Evolutionary conservation across 2,888 invertebrate species (phyloP), one percentile per base, ranked within the genome.

Genomic region (Pollenia griseotomentosa): DNA sequence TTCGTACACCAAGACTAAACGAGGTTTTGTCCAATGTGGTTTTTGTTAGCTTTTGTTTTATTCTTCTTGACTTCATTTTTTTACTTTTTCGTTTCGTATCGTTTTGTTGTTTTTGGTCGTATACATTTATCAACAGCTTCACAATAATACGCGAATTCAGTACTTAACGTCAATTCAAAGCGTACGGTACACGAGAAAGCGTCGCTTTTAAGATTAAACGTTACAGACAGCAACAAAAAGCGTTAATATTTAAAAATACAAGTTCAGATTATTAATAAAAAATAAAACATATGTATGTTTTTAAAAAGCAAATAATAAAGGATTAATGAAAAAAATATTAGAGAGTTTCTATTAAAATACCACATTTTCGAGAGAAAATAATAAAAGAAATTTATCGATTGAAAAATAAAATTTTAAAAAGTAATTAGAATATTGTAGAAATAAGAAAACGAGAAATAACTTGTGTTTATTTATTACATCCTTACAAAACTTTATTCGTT

Each of bases 61-160:
- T 53, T 40, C 42, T 12, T 73, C 16, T 66, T 23, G 53, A 42
- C 42, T 48, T 9, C 12, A 53, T 42, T 59, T 2, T 66, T 78
- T 48, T 66, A 66, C 61, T 61, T 63, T 85, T 75, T 68, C 46
- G 46, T 74, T 81, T 66, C 63, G 19, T 44, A 33, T 53, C 63
- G 79, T 61, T 88, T 90, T 91, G 51, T 83, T 83, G 68, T 89
- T 91, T 90, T 46, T 88, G 87, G 89, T 89, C 90, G 86, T 91
- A 90, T 88, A 90, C 89, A 88, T 89, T 90, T 92, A 91, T 90
- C 91, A 90, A 75, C 89, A 88, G 89, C 89, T 85, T 89, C 89
- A 88, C 87, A 79, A 87, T 87, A 86, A 73, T 83, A 85, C 85
- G 80, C 88, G 83, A 86, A 87, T 88, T 90, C 91, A 92, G 92